Conservation (phyloP, 2,113 vertebrate genomes). For the Stercorarius parasiticus region DNA sequence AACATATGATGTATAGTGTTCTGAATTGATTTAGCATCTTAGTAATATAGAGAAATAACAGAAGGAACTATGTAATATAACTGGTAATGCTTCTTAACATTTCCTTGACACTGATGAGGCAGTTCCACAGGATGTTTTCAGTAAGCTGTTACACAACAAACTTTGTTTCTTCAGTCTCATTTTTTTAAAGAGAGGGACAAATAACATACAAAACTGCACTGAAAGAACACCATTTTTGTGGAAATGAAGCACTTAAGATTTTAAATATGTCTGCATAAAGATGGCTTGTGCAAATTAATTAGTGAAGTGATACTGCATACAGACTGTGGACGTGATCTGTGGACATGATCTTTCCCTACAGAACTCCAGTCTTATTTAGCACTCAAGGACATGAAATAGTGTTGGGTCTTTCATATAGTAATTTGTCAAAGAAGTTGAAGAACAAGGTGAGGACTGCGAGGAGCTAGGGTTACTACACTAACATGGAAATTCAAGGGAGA, state of each 20-base stretch:
- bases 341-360: background rate
- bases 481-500: background rate
- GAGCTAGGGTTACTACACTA: background rate
- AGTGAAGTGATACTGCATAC: background rate
- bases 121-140: background rate
- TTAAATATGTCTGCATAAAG: background rate
- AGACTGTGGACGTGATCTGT: background rate
- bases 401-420: background rate
- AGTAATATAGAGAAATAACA: background rate
- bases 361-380: background rate
- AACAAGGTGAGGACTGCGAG: background rate
- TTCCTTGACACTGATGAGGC: rapidly evolving
- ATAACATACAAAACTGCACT: background rate
- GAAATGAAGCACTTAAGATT: background rate
- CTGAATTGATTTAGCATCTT: background rate
- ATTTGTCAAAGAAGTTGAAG: background rate
- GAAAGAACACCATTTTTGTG: background rate
- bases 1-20: background rate
- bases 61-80: background rate
- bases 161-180: background rate
- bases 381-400: background rate
- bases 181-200: background rate
- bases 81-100: background rate
- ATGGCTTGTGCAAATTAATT: background rate
- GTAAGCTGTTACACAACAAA: background rate